Conservation (phyloP, 2,113 vertebrate genomes). For the Gila orcuttii region DNA sequence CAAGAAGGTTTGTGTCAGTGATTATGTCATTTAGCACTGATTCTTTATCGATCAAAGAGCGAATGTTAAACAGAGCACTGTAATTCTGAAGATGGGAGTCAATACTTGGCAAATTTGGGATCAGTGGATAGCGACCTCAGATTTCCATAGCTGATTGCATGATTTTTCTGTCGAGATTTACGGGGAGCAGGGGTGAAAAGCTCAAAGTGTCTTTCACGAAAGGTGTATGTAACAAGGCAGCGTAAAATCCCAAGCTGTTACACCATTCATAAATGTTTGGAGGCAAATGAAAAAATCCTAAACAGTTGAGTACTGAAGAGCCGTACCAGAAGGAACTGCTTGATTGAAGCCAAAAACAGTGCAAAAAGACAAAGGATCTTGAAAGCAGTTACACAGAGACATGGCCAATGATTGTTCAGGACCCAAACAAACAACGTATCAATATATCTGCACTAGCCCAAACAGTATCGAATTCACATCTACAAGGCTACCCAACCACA, state of each 20-base stretch:
- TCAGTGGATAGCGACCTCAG: not conserved
- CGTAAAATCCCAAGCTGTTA: too few species aligned
- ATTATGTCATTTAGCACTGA: not conserved
- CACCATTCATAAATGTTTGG: too few species aligned
- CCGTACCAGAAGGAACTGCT: not conserved
- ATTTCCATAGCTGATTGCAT: not conserved
- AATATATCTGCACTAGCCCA: not conserved
- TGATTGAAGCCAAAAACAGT: not conserved
- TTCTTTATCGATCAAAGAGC: not conserved
- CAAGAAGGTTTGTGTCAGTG: not conserved
- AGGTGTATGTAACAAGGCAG: too few species aligned
- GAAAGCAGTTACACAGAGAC: not conserved
- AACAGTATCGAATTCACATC: too few species aligned
- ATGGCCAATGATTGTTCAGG: not conserved
- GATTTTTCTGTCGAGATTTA: not conserved
- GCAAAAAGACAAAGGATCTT: not conserved
- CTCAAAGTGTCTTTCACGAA: too few species aligned
- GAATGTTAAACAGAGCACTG: not conserved
- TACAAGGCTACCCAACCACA: not conserved
- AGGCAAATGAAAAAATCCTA: too few species aligned
- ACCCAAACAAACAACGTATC: not conserved
- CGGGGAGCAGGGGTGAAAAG: not conserved
- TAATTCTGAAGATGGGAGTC: not conserved
- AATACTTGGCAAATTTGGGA: not conserved
- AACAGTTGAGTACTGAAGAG: constrained; percentile 9